Percentiles rank a stretch among this genome's conserved stretches.
phyloP scores from a whole-genome alignment of 2,797 vertebrate genomes.

The Pseudomugil gertrudae region DNA sequence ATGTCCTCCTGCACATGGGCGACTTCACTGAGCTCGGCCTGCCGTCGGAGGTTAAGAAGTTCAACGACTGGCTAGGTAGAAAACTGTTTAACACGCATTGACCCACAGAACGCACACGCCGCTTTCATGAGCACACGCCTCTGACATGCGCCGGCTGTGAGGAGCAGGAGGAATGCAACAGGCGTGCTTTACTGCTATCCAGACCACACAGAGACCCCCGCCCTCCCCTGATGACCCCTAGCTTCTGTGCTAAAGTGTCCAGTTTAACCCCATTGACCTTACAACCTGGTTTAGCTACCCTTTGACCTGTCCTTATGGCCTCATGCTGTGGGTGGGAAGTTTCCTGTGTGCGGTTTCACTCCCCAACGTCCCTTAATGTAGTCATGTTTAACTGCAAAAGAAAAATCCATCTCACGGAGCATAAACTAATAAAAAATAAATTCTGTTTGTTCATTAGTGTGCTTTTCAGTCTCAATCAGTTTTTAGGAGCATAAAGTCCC shows the following conservation, averaged over 20 bases:
- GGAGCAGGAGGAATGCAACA: background rate
- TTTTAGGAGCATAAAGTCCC: background rate
- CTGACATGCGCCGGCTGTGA: slow-evolving; percentile 5
- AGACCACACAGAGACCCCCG: slow-evolving; percentile 48
- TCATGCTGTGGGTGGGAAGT: slow-evolving; percentile 46
- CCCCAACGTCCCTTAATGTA: slow-evolving; percentile 6
- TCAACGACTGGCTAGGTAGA: slow-evolving; percentile 99
- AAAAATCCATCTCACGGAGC: no score
- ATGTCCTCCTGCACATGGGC: slow-evolving; percentile 96
- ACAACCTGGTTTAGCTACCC: slow-evolving; percentile 69
- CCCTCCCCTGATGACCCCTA: slow-evolving; percentile 26
- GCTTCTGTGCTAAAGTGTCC: slow-evolving; percentile 70
- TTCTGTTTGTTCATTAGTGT: background rate
- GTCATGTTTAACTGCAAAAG: slow-evolving; percentile 29
- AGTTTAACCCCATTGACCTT: slow-evolving; percentile 73
- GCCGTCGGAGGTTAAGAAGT: slow-evolving; percentile 99
- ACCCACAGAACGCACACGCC: background rate
- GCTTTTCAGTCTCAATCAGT: slow-evolving; percentile 2
- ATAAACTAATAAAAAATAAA: no score
- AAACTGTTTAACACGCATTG: slow-evolving; percentile 28
- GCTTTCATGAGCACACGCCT: slow-evolving; percentile 4
- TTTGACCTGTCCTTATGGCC: slow-evolving; percentile 61
- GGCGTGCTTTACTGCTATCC: slow-evolving; percentile 29
- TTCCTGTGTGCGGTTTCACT: slow-evolving; percentile 15
- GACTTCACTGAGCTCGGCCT: slow-evolving; percentile 98